These are phyloP conservation scores for Abrostola tripartita DNA, from an alignment of 2,888 invertebrate species.

Conservation along the genomic window DNA sequence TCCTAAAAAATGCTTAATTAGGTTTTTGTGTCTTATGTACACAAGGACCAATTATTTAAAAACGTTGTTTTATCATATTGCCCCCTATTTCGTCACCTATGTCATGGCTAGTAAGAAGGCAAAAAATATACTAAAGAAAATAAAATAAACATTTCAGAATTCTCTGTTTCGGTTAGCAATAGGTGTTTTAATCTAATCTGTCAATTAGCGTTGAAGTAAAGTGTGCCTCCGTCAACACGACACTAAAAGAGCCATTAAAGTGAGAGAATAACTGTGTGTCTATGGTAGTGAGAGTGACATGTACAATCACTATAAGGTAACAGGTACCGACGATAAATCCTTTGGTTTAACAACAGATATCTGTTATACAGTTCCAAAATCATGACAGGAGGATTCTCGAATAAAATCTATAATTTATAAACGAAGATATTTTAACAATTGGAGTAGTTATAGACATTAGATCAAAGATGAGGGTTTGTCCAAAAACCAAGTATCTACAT, in stretches of 20 bases:
- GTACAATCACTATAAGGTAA: conserved; percentile 9
- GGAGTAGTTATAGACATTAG: too few species aligned
- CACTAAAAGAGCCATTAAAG: conserved; percentile 5
- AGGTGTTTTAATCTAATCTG: background rate
- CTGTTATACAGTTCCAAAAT: too few species aligned
- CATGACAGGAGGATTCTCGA: too few species aligned
- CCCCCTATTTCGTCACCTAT: too few species aligned
- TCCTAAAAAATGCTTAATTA: conserved; percentile 20
- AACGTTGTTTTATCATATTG: too few species aligned
- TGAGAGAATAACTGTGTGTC: background rate
- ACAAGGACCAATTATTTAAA: too few species aligned
- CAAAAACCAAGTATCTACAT: too few species aligned
- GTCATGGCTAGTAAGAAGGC: background rate
- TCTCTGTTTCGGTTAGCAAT: background rate
- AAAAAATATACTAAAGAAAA: background rate
- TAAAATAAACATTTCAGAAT: background rate
- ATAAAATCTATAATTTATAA: too few species aligned
- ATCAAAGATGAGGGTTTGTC: too few species aligned
- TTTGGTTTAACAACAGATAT: too few species aligned
- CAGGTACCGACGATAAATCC: background rate
- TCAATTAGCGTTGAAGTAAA: background rate
- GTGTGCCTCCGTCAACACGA: background rate
- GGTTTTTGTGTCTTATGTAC: too few species aligned
- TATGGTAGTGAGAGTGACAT: conserved; percentile 23
- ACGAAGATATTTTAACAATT: too few species aligned